These are phyloP conservation scores for Otis tarda DNA, from an alignment of 2,113 vertebrate species.

Conservation along the genomic window DNA sequence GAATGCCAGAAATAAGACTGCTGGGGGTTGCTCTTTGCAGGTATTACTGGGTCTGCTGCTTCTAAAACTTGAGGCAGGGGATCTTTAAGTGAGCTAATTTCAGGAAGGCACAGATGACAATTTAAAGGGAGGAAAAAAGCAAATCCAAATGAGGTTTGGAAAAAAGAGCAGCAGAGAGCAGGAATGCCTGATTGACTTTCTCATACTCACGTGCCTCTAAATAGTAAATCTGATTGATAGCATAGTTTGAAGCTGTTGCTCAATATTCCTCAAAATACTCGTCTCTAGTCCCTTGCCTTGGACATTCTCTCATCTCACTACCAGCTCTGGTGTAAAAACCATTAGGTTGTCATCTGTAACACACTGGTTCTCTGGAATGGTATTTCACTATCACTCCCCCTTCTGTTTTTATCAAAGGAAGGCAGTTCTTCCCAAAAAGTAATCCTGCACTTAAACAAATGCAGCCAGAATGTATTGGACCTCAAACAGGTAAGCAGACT, in stretches of 20 bases:
- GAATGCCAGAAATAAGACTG: neutral
- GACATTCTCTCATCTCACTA: neutral
- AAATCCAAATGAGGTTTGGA: neutral
- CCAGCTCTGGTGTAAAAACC: neutral
- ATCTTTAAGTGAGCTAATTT: neutral
- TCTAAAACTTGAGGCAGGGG: neutral
- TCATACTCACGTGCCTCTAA: neutral
- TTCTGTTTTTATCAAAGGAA: neutral
- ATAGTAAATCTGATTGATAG: neutral
- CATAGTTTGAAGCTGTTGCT: neutral
- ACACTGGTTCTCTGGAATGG: neutral
- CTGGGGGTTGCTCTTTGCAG: neutral
- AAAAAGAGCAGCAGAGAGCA: neutral
- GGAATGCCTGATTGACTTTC: neutral
- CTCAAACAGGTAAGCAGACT: neutral
- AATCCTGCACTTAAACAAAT: neutral
- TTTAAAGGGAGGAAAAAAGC: neutral
- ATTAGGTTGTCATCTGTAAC: neutral
- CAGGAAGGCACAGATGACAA: neutral
- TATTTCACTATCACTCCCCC: neutral
- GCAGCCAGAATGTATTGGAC: neutral
- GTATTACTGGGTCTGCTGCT: neutral
- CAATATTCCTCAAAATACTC: neutral
- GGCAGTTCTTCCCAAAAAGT: neutral
- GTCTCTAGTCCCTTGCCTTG: neutral